phyloP scores from a whole-genome alignment of 2,797 vertebrate genomes.

The Melanotaenia maccullochi region DNA sequence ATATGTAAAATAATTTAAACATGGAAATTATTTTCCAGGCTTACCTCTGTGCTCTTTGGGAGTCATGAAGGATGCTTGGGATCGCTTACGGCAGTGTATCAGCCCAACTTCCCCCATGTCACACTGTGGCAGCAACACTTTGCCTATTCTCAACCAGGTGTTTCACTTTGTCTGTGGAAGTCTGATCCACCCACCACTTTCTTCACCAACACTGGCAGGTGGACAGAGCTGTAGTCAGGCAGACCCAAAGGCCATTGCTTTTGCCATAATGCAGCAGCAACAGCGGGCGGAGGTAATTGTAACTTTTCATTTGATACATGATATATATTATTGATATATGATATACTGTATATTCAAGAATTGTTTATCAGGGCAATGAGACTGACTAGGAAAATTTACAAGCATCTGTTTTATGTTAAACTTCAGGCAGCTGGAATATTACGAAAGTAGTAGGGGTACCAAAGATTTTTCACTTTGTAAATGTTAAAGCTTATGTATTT shows the following conservation, averaged over 20 bases:
- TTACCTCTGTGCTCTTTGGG: constrained; percentile 85
- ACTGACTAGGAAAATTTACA: too few species aligned
- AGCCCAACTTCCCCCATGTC: constrained; percentile 72
- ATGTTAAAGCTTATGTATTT: neutral
- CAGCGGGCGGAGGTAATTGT: constrained; percentile 82
- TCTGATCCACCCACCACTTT: constrained; percentile 55
- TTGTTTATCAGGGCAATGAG: too few species aligned
- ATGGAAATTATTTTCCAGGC: constrained; percentile 55
- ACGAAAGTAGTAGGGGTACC: neutral
- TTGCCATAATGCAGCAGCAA: constrained; percentile 85
- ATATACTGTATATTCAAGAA: too few species aligned
- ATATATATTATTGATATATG: neutral
- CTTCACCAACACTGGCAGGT: constrained; percentile 53
- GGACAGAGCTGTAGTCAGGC: constrained; percentile 71
- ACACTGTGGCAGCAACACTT: constrained; percentile 58
- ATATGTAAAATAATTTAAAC: neutral
- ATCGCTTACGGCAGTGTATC: constrained; percentile 85
- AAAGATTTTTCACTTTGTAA: neutral
- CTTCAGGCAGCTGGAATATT: neutral
- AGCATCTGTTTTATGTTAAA: neutral
- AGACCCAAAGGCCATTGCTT: constrained; percentile 82
- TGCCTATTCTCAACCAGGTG: constrained; percentile 82
- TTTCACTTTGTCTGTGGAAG: constrained; percentile 84
- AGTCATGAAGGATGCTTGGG: constrained; percentile 88
- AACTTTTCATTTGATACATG: neutral